A percentile compares a stretch with the other conserved stretches of the same genome.
Evolutionary conservation across 2,888 invertebrate genomes (phyloP).

Genomic region (Spilosoma lubricipeda): DNA sequence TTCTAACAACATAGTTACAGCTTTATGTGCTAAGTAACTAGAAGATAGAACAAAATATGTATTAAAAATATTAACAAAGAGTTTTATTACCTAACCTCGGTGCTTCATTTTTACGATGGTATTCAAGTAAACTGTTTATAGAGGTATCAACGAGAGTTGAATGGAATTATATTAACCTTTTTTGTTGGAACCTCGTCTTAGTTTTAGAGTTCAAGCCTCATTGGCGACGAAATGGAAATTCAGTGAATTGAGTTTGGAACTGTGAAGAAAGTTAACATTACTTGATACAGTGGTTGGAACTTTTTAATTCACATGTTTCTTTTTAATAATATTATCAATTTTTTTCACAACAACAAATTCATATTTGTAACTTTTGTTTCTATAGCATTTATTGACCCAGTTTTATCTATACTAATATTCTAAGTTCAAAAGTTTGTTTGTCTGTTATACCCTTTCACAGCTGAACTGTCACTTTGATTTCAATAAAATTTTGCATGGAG

Average conservation of each 20-base stretch:
- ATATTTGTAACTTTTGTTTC: neutral
- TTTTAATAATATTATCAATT: too few relatives aligned
- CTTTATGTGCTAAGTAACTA: conserved; percentile 36
- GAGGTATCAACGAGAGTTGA: conserved; percentile 43
- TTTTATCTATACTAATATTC: neutral
- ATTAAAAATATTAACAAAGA: conserved; percentile 54
- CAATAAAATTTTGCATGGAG: too few relatives aligned
- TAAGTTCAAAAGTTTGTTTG: too few relatives aligned
- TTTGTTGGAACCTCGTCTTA: conserved; percentile 37
- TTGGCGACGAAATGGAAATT: conserved; percentile 43
- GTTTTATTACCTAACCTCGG: conserved; percentile 45
- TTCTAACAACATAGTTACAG: conserved; percentile 43
- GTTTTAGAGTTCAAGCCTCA: conserved; percentile 47
- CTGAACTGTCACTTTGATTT: too few relatives aligned
- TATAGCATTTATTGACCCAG: neutral
- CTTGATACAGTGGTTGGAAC: conserved; percentile 3
- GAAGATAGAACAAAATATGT: conserved; percentile 41
- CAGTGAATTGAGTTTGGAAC: conserved; percentile 28
- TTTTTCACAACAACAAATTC: too few relatives aligned
- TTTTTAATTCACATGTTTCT: neutral
- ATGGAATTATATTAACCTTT: conserved; percentile 52
- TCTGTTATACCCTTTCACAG: too few relatives aligned
- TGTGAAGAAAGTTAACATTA: conserved; percentile 12
- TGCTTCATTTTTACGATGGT: conserved; percentile 51
- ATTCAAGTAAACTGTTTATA: conserved; percentile 53